Conservation (phyloP, 2,888 invertebrate species). For the Drosophila nr. perissopoda region DNA sequence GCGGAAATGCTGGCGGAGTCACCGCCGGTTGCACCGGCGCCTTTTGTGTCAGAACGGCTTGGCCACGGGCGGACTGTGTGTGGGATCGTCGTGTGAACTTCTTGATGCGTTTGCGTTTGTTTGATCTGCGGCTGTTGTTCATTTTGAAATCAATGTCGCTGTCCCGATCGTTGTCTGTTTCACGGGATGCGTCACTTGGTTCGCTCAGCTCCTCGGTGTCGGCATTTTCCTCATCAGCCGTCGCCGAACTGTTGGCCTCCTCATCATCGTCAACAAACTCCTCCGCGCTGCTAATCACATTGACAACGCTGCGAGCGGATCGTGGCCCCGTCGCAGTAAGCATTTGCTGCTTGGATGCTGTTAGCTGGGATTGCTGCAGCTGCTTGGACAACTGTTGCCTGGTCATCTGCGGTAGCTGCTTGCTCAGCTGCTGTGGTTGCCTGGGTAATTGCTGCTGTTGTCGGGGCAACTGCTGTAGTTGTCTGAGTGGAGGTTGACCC, state of each 20-base stretch:
- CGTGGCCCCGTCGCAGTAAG: slow-evolving; percentile 22
- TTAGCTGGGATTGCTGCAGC: slow-evolving; percentile 4
- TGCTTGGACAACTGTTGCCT: slow-evolving; percentile 21
- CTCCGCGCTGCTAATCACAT: slow-evolving; percentile 41
- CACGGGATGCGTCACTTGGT: slow-evolving; percentile 85
- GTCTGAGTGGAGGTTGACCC: slow-evolving; percentile 31
- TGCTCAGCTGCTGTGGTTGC: slow-evolving; percentile 15
- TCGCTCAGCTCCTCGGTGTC: slow-evolving; percentile 84
- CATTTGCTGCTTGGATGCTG: slow-evolving; percentile 12
- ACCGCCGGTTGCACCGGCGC: slow-evolving; percentile 6
- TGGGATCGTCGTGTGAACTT: slow-evolving; percentile 36
- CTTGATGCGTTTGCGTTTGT: slow-evolving; percentile 73
- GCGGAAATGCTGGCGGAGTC: slow-evolving; percentile 31
- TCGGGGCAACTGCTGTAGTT: slow-evolving; percentile 6
- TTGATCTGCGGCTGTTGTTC: slow-evolving; percentile 84
- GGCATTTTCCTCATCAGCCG: slow-evolving; percentile 65
- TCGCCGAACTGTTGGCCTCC: slow-evolving; percentile 57
- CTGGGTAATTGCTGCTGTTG: slow-evolving; percentile 4
- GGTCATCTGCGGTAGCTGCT: slow-evolving; percentile 20
- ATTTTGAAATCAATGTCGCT: slow-evolving; percentile 88
- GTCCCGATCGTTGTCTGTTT: slow-evolving; percentile 86
- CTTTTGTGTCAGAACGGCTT: slow-evolving; percentile 16
- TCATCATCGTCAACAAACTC: slow-evolving; percentile 61
- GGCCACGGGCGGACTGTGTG: slow-evolving; percentile 23
- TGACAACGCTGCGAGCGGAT: slow-evolving; percentile 38